Conservation (phyloP, 2,888 invertebrate species). For the Eueremaeus valkanovi region DNA sequence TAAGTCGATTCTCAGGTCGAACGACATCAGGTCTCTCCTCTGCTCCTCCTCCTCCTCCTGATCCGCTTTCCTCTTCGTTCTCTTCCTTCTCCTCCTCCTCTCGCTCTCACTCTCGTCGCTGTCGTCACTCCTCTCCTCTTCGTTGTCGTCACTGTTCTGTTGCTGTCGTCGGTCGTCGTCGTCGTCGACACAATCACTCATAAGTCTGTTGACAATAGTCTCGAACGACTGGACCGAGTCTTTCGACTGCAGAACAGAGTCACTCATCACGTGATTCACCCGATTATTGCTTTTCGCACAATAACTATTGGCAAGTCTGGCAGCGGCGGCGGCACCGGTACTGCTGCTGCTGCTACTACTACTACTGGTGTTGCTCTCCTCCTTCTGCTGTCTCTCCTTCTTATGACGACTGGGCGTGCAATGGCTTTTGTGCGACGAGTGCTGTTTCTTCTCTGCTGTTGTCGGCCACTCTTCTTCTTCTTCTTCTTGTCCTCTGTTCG, state of each 20-base stretch:
- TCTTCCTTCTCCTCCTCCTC: too few species aligned
- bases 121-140: too few species aligned
- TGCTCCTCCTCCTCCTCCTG: constrained; percentile 19
- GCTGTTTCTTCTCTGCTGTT: not conserved
- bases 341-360: too few species aligned
- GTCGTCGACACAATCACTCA: constrained; percentile 28
- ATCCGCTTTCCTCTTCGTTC: too few species aligned
- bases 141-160: too few species aligned
- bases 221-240: constrained; percentile 31
- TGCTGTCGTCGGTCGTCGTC: constrained; percentile 39
- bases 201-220: constrained; percentile 26
- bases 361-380: not conserved
- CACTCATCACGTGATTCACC: not conserved
- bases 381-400: not conserved
- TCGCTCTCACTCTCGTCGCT: too few species aligned
- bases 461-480: not conserved
- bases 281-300: too few species aligned
- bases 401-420: not conserved
- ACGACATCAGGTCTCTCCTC: constrained; percentile 26
- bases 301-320: too few species aligned
- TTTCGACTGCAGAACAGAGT: not conserved
- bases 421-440: too few species aligned
- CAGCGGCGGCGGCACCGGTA: too few species aligned
- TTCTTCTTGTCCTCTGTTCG: too few species aligned
- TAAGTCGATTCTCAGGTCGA: constrained; percentile 29